Evolutionary conservation across 2,888 invertebrate genomes (phyloP).

Genomic region (Xestia ashworthii): DNA sequence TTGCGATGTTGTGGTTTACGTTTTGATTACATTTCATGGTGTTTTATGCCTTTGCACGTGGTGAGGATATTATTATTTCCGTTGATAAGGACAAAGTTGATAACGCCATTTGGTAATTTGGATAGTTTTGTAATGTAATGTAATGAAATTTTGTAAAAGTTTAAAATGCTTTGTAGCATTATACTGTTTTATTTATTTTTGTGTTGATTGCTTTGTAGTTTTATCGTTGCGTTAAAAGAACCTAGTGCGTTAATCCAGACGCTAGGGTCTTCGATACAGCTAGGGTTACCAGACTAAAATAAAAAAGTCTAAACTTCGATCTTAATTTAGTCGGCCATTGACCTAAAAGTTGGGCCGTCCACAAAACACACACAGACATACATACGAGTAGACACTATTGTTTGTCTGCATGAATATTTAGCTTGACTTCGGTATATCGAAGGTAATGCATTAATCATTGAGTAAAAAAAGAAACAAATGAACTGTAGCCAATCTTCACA

Average conservation of each 20-base stretch:
- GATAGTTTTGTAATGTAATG: neutral
- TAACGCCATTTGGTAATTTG: neutral
- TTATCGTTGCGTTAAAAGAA: neutral
- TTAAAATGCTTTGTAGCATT: neutral
- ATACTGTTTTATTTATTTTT: neutral
- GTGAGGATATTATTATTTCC: neutral
- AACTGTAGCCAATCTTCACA: constrained; percentile 4
- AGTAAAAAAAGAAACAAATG: constrained; percentile 20
- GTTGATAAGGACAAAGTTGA: constrained; percentile 17
- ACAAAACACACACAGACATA: constrained; percentile 16
- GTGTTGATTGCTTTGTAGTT: neutral
- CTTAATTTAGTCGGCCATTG: constrained; percentile 62
- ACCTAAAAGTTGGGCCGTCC: constrained; percentile 43
- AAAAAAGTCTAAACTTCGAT: constrained; percentile 58
- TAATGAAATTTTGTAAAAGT: neutral
- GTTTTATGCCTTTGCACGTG: neutral
- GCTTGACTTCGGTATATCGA: constrained; percentile 9
- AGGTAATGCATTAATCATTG: constrained; percentile 29
- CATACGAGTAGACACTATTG: constrained; percentile 20
- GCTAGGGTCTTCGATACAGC: constrained; percentile 37
- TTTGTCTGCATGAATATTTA: constrained; percentile 44
- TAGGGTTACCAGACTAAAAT: constrained; percentile 60
- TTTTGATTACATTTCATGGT: constrained; percentile 19
- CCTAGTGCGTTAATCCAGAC: constrained; percentile 54
- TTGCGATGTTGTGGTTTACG: constrained; percentile 22